These are phyloP conservation scores for Zaprionus lachaisei DNA, from an alignment of 1,140 invertebrate genomes.

Conservation along the genomic window DNA sequence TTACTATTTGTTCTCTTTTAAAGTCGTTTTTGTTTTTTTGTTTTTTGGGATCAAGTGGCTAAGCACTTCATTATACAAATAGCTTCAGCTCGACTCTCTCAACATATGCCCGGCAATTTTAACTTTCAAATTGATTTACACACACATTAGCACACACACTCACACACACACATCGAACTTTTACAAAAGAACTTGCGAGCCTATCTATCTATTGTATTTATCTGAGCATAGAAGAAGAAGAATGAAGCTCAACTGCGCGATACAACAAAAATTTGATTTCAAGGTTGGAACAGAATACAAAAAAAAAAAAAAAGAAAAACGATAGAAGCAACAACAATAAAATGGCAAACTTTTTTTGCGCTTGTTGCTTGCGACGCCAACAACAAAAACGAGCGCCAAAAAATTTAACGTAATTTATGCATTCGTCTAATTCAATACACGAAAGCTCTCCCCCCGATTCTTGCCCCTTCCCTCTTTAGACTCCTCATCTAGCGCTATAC, in stretches of 20 bases:
- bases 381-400: constrained; percentile 74
- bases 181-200: not conserved
- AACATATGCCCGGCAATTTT: constrained; percentile 8
- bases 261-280: constrained; percentile 55
- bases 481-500: not conserved
- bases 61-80: constrained; percentile 3
- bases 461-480: not conserved
- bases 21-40: not conserved
- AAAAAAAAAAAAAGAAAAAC: constrained; percentile 1
- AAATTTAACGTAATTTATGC: constrained; percentile 75
- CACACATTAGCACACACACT: not conserved
- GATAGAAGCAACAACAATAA: constrained; percentile 18
- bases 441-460: constrained; percentile 56
- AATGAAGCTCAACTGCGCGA: constrained; percentile 10
- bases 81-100: not conserved
- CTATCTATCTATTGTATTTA: constrained; percentile 15
- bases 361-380: constrained; percentile 62
- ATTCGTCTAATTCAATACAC: constrained; percentile 77
- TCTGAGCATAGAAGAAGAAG: constrained; percentile 8
- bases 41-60: not conserved
- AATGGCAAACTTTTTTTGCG: constrained; percentile 66
- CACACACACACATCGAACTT: not conserved
- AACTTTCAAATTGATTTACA: constrained; percentile 45
- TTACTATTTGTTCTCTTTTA: not conserved
- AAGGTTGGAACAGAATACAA: constrained; percentile 71